Evolutionary conservation across 2,797 vertebrate genomes (phyloP), one percentile per base, ranked within the genome.

Genomic region (Galaxias olidus): DNA sequence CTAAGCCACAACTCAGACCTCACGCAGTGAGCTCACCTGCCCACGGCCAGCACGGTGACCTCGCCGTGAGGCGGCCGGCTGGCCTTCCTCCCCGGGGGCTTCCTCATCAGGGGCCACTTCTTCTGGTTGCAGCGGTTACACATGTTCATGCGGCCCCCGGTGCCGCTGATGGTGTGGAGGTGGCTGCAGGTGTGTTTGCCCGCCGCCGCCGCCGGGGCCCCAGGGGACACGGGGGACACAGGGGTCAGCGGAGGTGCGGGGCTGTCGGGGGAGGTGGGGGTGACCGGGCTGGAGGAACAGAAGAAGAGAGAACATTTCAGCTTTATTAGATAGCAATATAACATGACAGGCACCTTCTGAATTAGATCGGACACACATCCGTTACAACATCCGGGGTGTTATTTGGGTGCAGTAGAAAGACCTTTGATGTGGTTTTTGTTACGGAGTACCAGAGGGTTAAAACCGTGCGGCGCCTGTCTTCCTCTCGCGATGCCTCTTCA

Each of bases 41-140:
- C 97, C 59, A 99, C 97, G 20, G 96, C 89, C 62, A 99, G 92
- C 15, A 99, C 96, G 0, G 96, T 99, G 77, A 99, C 93, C 75
- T 94, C 94, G 49, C 91, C 94, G 0, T 73, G 58, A n/a, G 87
- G 88, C 0, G 91, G 92, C 0, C 90, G 83, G 42, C 91, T 82
- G 1, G 88, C 65, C 84, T 85, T 92, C 0, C 87, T 93, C 59
- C 77, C 83, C 7, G 89, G 87, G 10, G 85, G 87, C 62, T 80
- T 94, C 76, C 90, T 93, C 75, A 94, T 91, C 51, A 95, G 87
- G 10, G 95, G 95, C 96, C 96, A 97, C 7, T 96, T 93, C 73
- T 96, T 98, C 69, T 98, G 95, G 78, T 77, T 94, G 79, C 96
- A 98, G 71, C 96, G 94, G 66, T 79, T 91, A 79, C 96, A 99